phyloP scores from a whole-genome alignment of 2,113 vertebrate genomes.

The Agelaius tricolor region DNA sequence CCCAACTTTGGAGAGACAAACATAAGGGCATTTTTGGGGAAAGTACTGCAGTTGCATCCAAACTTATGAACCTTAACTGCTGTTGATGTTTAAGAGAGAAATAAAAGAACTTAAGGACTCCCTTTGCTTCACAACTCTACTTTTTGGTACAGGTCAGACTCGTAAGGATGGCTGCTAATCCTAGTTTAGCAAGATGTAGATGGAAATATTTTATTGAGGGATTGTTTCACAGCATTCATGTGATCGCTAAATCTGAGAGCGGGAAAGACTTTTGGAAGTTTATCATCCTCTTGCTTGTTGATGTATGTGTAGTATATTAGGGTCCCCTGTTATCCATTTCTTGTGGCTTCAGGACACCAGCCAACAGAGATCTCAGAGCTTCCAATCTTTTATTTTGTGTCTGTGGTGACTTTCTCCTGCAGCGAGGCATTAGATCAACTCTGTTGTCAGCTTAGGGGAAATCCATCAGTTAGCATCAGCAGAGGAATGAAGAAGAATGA shows the following conservation, averaged over 20 bases:
- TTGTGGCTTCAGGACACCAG: slow-evolving; percentile 49
- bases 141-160: neutral
- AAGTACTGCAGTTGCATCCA: neutral
- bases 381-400: slow-evolving; percentile 53
- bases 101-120: neutral
- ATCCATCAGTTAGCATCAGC: slow-evolving; percentile 65
- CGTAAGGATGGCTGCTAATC: neutral
- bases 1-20: neutral
- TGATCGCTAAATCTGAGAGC: slow-evolving; percentile 11
- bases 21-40: neutral
- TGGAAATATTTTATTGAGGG: neutral
- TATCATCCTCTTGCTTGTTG: slow-evolving; percentile 45
- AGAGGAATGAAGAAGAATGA: slow-evolving; percentile 54
- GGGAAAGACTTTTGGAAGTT: slow-evolving; percentile 10
- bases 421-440: slow-evolving; percentile 38
- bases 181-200: neutral
- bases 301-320: neutral
- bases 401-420: slow-evolving; percentile 17
- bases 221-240: neutral
- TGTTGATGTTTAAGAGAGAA: neutral
- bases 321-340: slow-evolving; percentile 28
- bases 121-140: neutral
- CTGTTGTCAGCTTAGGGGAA: slow-evolving; percentile 24
- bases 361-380: slow-evolving; percentile 41
- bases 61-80: neutral